Percentiles rank a stretch among this genome's conserved stretches.
These are phyloP conservation scores for Steinernema carpocapsae DNA, from an alignment of 2,888 invertebrate genomes.

Conservation along the genomic window DNA sequence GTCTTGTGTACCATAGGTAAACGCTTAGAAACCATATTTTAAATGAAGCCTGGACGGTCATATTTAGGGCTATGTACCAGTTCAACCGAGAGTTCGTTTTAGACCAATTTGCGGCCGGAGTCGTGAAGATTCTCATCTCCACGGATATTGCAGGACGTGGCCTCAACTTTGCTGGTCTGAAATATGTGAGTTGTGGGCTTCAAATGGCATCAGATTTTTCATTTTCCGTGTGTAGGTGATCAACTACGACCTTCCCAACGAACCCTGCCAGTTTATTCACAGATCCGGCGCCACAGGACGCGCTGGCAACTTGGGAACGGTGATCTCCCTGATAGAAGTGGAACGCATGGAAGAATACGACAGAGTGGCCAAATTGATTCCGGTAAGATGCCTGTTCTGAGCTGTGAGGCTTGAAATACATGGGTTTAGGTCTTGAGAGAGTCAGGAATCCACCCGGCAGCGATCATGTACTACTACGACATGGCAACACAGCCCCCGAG, in stretches of 20 bases:
- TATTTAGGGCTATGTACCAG: neutral
- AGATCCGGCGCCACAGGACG: neutral
- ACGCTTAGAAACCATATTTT: too few species aligned
- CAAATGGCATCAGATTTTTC: too few species aligned
- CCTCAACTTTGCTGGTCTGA: neutral
- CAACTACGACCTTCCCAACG: conserved; percentile 27
- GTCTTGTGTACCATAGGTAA: neutral
- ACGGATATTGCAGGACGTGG: neutral
- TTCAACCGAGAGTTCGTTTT: neutral
- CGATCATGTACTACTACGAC: conserved; percentile 16
- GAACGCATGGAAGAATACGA: neutral
- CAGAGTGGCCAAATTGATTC: neutral
- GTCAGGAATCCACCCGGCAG: neutral
- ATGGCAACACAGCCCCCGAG: neutral
- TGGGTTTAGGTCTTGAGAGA: neutral
- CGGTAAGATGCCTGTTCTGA: neutral
- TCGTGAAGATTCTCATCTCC: neutral
- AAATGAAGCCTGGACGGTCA: too few species aligned
- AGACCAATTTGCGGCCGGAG: neutral
- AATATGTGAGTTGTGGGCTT: neutral
- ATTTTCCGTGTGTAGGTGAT: neutral
- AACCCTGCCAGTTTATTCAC: neutral
- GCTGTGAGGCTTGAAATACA: too few species aligned
- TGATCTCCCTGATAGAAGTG: neutral
- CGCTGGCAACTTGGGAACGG: neutral